These are phyloP conservation scores for Tachyglossus aculeatus DNA, from an alignment of 2,797 vertebrate genomes.

Conservation along the genomic window DNA sequence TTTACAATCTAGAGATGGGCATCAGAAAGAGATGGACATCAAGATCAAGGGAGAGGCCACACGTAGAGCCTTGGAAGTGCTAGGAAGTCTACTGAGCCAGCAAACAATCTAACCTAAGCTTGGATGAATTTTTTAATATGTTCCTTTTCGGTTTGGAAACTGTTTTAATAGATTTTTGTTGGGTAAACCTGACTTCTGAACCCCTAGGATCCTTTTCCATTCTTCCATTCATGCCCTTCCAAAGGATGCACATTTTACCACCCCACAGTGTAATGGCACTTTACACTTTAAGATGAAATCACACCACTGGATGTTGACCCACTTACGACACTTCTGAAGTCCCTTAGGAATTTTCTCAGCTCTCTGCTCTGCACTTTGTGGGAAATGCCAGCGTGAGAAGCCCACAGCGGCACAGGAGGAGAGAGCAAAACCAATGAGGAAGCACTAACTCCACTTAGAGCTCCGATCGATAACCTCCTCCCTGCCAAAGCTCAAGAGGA, in stretches of 20 bases:
- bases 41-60: too few species aligned
- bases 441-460: slow-evolving; percentile 38
- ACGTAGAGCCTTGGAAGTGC: too few species aligned
- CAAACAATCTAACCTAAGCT: too few species aligned
- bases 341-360: slow-evolving; percentile 46
- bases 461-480: slow-evolving; percentile 57
- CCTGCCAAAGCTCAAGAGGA: slow-evolving; percentile 39
- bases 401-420: slow-evolving; percentile 30
- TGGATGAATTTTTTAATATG: not conserved
- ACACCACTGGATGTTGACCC: slow-evolving; percentile 56
- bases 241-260: not conserved
- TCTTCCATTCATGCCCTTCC: not conserved
- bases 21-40: too few species aligned
- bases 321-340: slow-evolving; percentile 61
- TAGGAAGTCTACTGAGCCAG: too few species aligned
- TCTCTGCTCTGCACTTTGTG: slow-evolving; percentile 37
- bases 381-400: slow-evolving; percentile 24
- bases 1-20: too few species aligned
- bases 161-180: not conserved
- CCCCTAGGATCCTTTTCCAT: not conserved
- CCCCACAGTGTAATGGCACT: not conserved
- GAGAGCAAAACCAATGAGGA: slow-evolving; percentile 60
- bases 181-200: not conserved
- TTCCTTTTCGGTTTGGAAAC: not conserved
- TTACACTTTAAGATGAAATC: slow-evolving; percentile 47